These are phyloP conservation scores for Lumbricus terrestris DNA, from an alignment of 2,888 invertebrate genomes.

Conservation along the genomic window DNA sequence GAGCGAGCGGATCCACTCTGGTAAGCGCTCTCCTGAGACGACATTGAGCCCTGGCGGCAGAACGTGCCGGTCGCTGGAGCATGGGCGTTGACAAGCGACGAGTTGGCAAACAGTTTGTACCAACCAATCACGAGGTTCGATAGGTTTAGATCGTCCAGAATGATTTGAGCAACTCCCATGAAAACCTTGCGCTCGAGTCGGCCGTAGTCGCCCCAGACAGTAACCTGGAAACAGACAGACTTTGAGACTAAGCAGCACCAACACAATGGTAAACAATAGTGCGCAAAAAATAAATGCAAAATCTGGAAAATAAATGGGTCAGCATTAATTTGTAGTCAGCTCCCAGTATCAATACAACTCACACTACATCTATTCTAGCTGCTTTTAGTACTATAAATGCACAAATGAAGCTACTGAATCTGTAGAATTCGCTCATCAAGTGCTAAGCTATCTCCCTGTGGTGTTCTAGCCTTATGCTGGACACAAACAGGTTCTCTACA, in stretches of 20 bases:
- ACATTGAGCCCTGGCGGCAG: conserved; percentile 37
- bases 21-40: conserved; percentile 40
- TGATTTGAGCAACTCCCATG: conserved; percentile 99
- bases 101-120: conserved; percentile 80
- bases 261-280: not conserved
- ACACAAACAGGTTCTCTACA: not conserved
- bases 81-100: conserved; percentile 51
- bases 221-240: conserved; percentile 71
- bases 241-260: not conserved
- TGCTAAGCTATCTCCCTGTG: not conserved
- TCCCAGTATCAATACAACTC: too few species aligned
- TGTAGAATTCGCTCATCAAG: not conserved
- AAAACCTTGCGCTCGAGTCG: conserved; percentile 98
- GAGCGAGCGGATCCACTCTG: conserved; percentile 37
- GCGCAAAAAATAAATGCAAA: not conserved
- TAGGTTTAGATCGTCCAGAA: conserved; percentile 94
- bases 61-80: conserved; percentile 6
- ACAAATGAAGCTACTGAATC: not conserved
- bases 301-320: not conserved
- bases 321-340: not conserved
- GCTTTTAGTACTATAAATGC: too few species aligned
- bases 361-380: too few species aligned
- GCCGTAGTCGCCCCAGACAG: conserved; percentile 99
- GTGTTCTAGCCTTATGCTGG: not conserved
- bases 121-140: conserved; percentile 97